Base-by-base conservation (phyloP, 1,140 invertebrate genomes). In the Drosophila pallidifrons region DNA sequence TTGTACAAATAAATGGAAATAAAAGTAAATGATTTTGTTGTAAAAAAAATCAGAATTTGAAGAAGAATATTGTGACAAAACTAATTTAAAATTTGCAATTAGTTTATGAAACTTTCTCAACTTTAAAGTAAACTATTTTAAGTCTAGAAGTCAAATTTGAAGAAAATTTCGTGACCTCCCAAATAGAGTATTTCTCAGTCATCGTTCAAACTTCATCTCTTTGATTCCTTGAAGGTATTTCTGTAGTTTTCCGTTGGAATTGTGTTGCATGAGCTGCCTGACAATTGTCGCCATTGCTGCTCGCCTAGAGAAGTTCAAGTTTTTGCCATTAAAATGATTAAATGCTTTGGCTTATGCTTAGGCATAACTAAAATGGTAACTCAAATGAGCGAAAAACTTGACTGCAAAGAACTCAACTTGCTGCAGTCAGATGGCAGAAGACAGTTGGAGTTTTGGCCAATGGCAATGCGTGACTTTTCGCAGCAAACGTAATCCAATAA, bases 291-390 rank as follows among this genome's bases (percentile, higher is more conserved):
- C 51, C 55, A 74, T 73, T 70, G 66, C 60, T 41, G 25, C 3
- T 5, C 11, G 41, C 32, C 15, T 13, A 25, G 32, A 61, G 57
- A 72, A 80, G 45, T 68, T 79, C 70, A 78, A 68, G 74, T 69
- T 68, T 57, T 79, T 64, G 76, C 79, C 89, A 91, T 91, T 87
- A 91, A 91, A 83, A 91, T 91, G 89, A 91, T 89, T 82, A 91
- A 91, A 91, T 89, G 74, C 86, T 87, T 86, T 91, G 90, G 89
- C 80, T 88, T 81, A 89, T 82, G 77, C 89, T 87, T 91, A 91
- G 89, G 89, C 90, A 91, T 91, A 91, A 79, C 82, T 91, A 91
- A 91, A 75, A 57, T 35, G 28, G 41, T 49, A 61, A 38, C 35
- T 59, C 20, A 59, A 58, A 60, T 28, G 25, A 43, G 41, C 20